Base-by-base conservation (phyloP, 2,888 invertebrate genomes). In the Poecilobothrus nobilitatus region DNA sequence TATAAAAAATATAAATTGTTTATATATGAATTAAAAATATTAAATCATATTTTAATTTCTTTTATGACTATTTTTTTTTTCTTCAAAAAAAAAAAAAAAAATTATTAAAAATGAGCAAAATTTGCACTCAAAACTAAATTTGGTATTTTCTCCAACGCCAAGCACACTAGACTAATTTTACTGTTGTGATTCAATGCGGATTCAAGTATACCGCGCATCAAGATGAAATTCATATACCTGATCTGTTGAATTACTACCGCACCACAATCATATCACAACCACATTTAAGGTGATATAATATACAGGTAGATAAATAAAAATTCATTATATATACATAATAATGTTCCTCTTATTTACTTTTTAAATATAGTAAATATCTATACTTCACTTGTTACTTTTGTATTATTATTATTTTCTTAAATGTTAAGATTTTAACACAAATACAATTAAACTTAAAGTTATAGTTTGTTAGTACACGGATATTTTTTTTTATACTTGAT, bases 101-200 rank as follows among this genome's bases (percentile, higher is more conserved):
- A n/a, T n/a, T n/a, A 15, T 20, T 63, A 15, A 18, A 63, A 63
- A 27, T 12, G 63, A 70, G 71, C 69, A 71, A 72, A n/a, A 70
- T 72, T 71, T 73, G 73, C 73, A 73, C 70, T 73, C 27, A 27
- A 71, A 71, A 72, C 73, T 73, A 72, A 72, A 75, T 75, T 76
- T 75, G 76, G 78, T 78, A 76, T 75, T 74, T 77, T 76, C 76
- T 77, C 76, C 78, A 77, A 77, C 78, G 78, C 80, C 81, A 78
- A 81, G 78, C 79, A 79, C 78, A 79, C 78, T 78, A 80, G 80
- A 81, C 81, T 81, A 80, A 81, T 79, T 79, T 79, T 77, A 53
- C 53, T 53, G 53, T 53, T 53, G 53, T 53, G 53, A 53, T 53
- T 53, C 53, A 53, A 53, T 53, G 53, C 15, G 53, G n/a, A 53